phyloP scores from a whole-genome alignment of 2,888 invertebrate species.

The Melikaiella ostensackeni region DNA sequence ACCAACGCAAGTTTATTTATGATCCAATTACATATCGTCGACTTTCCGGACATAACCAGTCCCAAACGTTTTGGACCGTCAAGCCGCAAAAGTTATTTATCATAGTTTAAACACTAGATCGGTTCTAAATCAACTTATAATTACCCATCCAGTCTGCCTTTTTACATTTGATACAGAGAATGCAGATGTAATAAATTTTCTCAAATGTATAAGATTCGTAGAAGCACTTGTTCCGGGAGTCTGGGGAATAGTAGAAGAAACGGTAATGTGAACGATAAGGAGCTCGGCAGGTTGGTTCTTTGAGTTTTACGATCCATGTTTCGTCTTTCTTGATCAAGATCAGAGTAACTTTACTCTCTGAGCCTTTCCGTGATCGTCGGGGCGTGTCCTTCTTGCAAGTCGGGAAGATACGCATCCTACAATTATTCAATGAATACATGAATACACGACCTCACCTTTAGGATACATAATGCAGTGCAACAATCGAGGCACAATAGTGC shows the following conservation, averaged over 20 bases:
- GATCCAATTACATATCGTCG: too few relatives aligned
- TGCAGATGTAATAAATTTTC: neutral
- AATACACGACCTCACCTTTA: slow-evolving; percentile 60
- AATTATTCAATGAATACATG: slow-evolving; percentile 74
- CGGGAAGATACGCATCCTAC: slow-evolving; percentile 64
- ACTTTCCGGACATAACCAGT: too few relatives aligned
- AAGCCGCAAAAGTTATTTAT: too few relatives aligned
- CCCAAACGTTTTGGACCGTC: too few relatives aligned
- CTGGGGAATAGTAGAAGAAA: slow-evolving; percentile 25
- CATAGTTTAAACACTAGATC: too few relatives aligned
- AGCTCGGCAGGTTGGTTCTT: slow-evolving; percentile 4
- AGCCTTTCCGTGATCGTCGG: slow-evolving; percentile 11
- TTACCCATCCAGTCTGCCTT: too few relatives aligned
- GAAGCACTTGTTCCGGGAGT: slow-evolving; percentile 21
- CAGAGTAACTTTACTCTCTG: slow-evolving; percentile 2
- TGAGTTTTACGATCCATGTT: slow-evolving; percentile 27
- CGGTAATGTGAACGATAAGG: slow-evolving; percentile 29
- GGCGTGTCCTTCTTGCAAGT: slow-evolving; percentile 21
- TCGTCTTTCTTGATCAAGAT: slow-evolving; percentile 30
- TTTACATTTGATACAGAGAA: too few relatives aligned
- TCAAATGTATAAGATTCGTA: slow-evolving; percentile 2
- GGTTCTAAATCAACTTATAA: neutral
- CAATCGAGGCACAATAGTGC: slow-evolving; percentile 50
- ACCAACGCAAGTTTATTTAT: too few relatives aligned
- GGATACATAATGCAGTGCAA: slow-evolving; percentile 18